Evolutionary conservation across 2,888 invertebrate species (phyloP), one percentile per base, ranked within the genome.

Genomic region (Fissipunctia ypsillon): DNA sequence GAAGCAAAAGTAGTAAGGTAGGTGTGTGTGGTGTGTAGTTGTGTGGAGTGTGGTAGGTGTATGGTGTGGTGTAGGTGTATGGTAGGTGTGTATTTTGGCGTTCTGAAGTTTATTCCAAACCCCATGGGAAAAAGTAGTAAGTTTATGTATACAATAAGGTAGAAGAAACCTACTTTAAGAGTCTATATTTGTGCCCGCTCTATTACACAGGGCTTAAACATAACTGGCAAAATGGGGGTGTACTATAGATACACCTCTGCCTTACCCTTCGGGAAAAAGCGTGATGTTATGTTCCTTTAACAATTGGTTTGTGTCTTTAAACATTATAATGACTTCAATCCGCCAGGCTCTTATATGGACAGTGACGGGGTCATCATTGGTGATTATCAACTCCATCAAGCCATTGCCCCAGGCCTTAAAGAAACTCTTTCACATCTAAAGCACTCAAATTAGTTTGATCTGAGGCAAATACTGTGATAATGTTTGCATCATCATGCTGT

Each of bases 381-480:
- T 73, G 61, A 74, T 56, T 76, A 75, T 38, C 25, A 63, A 45
- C 75, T 50, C 28, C 61, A 69, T 56, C 45, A 63, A 67, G 54
- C 16, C 14, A 35, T 66, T 19, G 82, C 83, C 85, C 0, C 54
- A 57, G 72, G 79, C 68, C 5, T 31, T 60, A 84, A 84, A 83
- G 78, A 82, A 82, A 82, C 67, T 77, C 25, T 70, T 81, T 67
- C 74, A 68, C 70, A 74, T 70, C 25, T 25, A 6, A 60, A 70
- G 60, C 68, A 60, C 14, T 59, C 56, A 83, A 59, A 67, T 69
- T 75, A 54, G 41, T 72, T 76, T 84, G 81, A 67, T 84, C 81
- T 52, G 60, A 56, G 66, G 84, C 74, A 25, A 10, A 41, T 43
- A 35, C 45, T 59, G 25, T 52, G 31, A 38, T 60, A 50, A 59